Conservation (phyloP, 2,888 invertebrate genomes). For the Drosophila diplacantha region DNA sequence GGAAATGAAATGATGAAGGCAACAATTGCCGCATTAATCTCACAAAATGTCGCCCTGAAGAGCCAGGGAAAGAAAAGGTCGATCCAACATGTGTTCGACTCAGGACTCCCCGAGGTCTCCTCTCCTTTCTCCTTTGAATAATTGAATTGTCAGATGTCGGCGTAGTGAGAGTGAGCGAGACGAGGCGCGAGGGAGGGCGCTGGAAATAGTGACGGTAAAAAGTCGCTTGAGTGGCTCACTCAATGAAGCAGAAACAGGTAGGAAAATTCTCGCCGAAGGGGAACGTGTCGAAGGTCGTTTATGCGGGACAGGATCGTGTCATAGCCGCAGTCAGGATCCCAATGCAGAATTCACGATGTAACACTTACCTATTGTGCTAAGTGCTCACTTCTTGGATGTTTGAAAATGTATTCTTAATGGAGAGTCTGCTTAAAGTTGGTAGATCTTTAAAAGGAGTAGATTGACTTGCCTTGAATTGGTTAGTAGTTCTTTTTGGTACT, state of each 20-base stretch:
- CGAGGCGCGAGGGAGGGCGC: conserved; percentile 8
- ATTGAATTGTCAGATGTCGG: conserved; percentile 66
- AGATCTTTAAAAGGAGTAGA: not conserved
- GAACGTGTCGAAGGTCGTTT: conserved; percentile 33
- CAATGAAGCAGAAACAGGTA: conserved; percentile 67
- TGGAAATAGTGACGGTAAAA: conserved; percentile 21
- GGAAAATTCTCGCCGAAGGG: conserved; percentile 7
- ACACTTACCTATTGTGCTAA: not conserved
- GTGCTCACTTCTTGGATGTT: not conserved
- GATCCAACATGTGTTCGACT: conserved; percentile 55
- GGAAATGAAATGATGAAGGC: conserved; percentile 64
- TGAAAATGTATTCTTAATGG: too few species aligned
- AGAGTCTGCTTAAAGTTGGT: not conserved
- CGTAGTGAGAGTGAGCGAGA: conserved; percentile 9
- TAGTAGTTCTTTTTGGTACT: too few species aligned
- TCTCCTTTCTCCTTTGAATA: conserved; percentile 41
- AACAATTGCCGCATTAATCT: conserved; percentile 77
- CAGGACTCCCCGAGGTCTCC: conserved; percentile 25
- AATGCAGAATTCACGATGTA: not conserved
- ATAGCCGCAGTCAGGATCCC: not conserved
- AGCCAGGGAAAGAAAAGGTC: conserved; percentile 22
- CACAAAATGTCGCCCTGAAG: conserved; percentile 40
- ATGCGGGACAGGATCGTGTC: conserved; percentile 30
- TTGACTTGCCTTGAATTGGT: too few species aligned
- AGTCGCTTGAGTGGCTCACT: conserved; percentile 49